Conservation (phyloP, 2,888 invertebrate genomes). For the Sphaeridia pumilis region DNA sequence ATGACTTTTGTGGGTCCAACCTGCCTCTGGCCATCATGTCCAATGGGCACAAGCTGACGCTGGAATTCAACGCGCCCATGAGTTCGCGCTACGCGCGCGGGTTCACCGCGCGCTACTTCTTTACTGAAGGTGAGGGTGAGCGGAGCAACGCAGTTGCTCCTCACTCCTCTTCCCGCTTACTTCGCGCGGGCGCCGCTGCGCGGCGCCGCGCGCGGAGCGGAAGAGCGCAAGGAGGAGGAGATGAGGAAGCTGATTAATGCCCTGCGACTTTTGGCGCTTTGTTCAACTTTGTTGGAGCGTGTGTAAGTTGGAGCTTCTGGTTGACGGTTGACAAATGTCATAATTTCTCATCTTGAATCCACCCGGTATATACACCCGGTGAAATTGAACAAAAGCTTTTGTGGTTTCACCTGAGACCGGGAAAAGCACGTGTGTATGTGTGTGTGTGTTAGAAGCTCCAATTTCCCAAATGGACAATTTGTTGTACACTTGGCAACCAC, state of each 20-base stretch:
- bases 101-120: conserved; percentile 76
- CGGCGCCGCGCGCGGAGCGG: too few species aligned
- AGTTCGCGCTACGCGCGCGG: conserved; percentile 68
- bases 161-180: neutral
- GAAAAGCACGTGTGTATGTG: too few species aligned
- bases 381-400: too few species aligned
- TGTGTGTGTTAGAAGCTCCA: too few species aligned
- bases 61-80: conserved; percentile 69
- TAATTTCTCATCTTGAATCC: conserved; percentile 1
- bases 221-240: too few species aligned
- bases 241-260: too few species aligned
- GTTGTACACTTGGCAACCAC: neutral
- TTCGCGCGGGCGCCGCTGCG: too few species aligned
- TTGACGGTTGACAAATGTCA: conserved; percentile 1
- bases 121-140: conserved; percentile 44
- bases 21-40: conserved; percentile 86
- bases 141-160: neutral
- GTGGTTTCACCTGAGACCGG: too few species aligned
- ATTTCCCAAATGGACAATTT: conserved; percentile 2
- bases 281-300: neutral
- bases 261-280: neutral
- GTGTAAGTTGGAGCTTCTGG: neutral
- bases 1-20: conserved; percentile 71
- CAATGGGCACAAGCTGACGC: conserved; percentile 67
- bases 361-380: neutral